These are phyloP conservation scores for Aleiodes alternator DNA, from an alignment of 2,888 invertebrate genomes.

Conservation along the genomic window DNA sequence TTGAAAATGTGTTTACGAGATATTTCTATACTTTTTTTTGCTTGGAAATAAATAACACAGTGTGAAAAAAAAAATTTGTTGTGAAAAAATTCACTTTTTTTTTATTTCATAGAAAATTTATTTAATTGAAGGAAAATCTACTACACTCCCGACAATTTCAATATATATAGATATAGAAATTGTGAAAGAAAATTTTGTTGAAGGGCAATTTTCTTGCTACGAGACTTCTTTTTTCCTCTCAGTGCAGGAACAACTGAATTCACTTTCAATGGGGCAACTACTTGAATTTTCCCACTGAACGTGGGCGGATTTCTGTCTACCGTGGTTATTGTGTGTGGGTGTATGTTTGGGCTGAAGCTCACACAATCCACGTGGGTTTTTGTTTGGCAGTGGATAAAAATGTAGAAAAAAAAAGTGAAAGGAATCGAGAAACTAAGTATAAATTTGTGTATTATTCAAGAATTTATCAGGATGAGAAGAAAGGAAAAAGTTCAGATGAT, in stretches of 20 bases:
- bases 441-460: not conserved
- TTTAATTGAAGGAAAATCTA: no score
- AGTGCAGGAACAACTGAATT: constrained; percentile 35
- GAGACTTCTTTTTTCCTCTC: no score
- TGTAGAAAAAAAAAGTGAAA: constrained; percentile 6
- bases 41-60: not conserved
- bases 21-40: no score
- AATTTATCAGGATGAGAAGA: not conserved
- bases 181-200: no score
- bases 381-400: not conserved
- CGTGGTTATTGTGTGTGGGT: constrained; percentile 64
- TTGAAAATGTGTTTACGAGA: no score
- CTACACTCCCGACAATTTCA: no score
- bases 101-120: no score
- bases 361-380: constrained; percentile 62
- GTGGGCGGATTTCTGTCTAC: constrained; percentile 60
- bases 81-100: no score
- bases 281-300: constrained; percentile 57
- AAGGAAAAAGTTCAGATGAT: not conserved
- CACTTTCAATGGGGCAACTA: constrained; percentile 45
- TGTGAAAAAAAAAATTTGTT: no score
- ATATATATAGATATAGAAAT: no score
- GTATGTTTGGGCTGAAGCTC: constrained; percentile 63
- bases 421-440: not conserved
- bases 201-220: no score